These are phyloP conservation scores for Drosophila arizonae DNA, from an alignment of 1,140 invertebrate species.

Conservation along the genomic window DNA sequence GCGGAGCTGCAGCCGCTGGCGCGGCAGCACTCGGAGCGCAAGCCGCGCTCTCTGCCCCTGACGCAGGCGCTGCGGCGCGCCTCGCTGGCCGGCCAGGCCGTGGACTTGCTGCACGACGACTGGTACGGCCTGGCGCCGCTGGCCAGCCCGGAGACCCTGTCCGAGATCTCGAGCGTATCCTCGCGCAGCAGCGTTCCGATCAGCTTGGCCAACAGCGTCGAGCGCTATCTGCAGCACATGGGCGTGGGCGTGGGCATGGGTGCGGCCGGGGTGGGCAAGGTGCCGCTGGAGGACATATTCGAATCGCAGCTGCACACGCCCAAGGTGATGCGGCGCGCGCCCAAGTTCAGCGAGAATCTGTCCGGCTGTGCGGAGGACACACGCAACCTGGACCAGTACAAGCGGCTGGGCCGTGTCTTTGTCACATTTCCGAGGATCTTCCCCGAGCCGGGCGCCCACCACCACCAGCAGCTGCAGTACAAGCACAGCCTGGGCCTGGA, in stretches of 20 bases:
- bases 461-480: background rate
- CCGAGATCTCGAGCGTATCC: constrained; percentile 89
- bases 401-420: constrained; percentile 79
- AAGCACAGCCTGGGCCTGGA: constrained; percentile 39
- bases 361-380: constrained; percentile 87
- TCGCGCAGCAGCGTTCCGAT: constrained; percentile 84
- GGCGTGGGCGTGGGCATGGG: constrained; percentile 50
- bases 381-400: constrained; percentile 76
- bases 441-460: constrained; percentile 17
- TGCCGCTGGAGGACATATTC: constrained; percentile 69
- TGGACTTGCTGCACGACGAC: constrained; percentile 85
- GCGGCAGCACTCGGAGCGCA: constrained; percentile 63
- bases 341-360: constrained; percentile 87
- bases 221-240: constrained; percentile 79
- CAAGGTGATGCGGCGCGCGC: constrained; percentile 86
- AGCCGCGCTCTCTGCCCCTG: constrained; percentile 58
- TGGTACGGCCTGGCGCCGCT: constrained; percentile 89
- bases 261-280: constrained; percentile 29
- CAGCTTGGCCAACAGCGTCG: constrained; percentile 81
- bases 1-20: constrained; percentile 17
- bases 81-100: constrained; percentile 65
- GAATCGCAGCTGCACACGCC: constrained; percentile 83
- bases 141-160: constrained; percentile 93
- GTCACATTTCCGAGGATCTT: constrained; percentile 76
- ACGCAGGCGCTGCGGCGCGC: constrained; percentile 68